Base-by-base conservation (phyloP, 1,140 invertebrate species). In the Aphis gossypii region DNA sequence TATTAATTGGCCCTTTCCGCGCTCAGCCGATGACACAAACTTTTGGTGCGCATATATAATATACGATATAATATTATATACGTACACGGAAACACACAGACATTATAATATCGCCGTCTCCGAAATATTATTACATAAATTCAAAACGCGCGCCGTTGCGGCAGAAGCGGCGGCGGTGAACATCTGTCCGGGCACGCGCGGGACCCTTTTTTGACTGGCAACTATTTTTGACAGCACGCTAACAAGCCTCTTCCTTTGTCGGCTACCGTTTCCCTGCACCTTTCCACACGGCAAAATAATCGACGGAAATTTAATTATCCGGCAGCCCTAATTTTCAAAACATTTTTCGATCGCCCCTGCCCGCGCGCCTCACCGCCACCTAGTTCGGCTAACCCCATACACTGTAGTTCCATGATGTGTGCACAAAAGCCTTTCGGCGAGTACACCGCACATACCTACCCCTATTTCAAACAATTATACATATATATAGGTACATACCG, bases 161-260 rank as follows among this genome's bases (percentile, higher is more conserved):
- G 60, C 60, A 68, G 60, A 68, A 68, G 60, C 60, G 30, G 46
- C 35, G 20, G 87, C 18, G 44, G 23, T 6, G 90, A 92, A 92
- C 90, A 92, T 92, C 68, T 92, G 90, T 76, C 90, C 60, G 90
- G 60, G 90, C 90, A 92, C 90, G 90, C 30, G 90, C 60, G 44
- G 68, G 68, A 92, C 91, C 91, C 90, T 91, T 91, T 91, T 91
- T 82, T 60, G 90, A 91, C 38, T 83, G 90, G 68, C 68, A 92
- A 92, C 90, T 92, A 92, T 83, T 92, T 92, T 48, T 92, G 91
- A 92, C 91, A 83, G 90, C 90, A 83, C 68, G 90, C 60, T 92
- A 92, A 92, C 90, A 92, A 83, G 90, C 90, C 90, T 92, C 68
- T 92, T 92, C 60, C 68, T 92, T 92, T 92, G 90, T 92, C 90